Base-by-base conservation (phyloP, 2,797 vertebrate species). In the Lateolabrax maculatus region DNA sequence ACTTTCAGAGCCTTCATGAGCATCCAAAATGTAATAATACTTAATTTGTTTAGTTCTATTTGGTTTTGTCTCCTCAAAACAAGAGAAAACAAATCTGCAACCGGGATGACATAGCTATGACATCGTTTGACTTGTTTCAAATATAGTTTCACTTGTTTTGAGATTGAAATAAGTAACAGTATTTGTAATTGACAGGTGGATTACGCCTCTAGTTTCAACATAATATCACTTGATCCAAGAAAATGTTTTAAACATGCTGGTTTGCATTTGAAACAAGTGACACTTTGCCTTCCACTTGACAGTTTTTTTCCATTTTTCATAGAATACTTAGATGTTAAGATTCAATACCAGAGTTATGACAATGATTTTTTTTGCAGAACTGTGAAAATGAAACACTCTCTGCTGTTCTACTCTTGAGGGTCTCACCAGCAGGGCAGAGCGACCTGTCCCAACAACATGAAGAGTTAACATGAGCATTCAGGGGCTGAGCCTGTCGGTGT, bases 211-310 rank as follows among this genome's bases (percentile, higher is more conserved):
- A 76, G 89, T 85, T 89, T 85, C 78, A 84, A 85, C 81, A 71
- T 79, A 46, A 86, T 80, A 80, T 81, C 84, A 77, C 80, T 90
- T 87, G 89, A 93, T 88, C 86, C 49, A 11, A 78, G 80, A 73
- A 82, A 71, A 80, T 91, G 81, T 90, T 92, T 91, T 87, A 89
- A 91, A 89, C 78, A 80, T 79, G 84, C 80, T 93, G 64, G 88
- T 93, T 93, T 92, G 88, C 84, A 93, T 91, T 90, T 92, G 80
- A 93, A 94, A 91, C 90, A 85, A 90, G 77, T 86, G 84, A 91
- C 87, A 83, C 74, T 83, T 88, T 89, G 88, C 91, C 87, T 84
- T 87, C 90, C 68, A 43, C 64, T 84, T 88, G 86, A 87, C 82
- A 81, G 83, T 15, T 87, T 83, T 55, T 52, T 52, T 57, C 74